These are phyloP conservation scores for Sebastes alutus DNA, from an alignment of 2,797 vertebrate species.

Conservation along the genomic window DNA sequence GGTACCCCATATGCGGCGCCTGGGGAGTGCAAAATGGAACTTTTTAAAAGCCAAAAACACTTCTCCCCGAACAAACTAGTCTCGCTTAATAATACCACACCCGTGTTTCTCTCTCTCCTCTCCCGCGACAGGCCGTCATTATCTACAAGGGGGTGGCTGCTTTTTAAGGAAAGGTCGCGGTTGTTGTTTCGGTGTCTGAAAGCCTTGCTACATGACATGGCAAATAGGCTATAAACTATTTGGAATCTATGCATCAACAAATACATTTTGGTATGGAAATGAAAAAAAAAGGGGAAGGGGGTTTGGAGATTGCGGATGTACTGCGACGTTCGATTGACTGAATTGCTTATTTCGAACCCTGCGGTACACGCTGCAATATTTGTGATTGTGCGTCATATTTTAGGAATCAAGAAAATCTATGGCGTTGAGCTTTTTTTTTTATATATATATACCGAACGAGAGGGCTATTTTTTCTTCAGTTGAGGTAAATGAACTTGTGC, in stretches of 20 bases:
- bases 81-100: conserved; percentile 77
- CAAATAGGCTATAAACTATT: conserved; percentile 73
- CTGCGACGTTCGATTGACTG: conserved; percentile 27
- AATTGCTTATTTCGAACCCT: conserved; percentile 48
- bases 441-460: background rate
- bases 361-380: conserved; percentile 35
- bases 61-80: conserved; percentile 79
- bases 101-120: conserved; percentile 64
- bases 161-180: conserved; percentile 69
- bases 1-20: conserved; percentile 73
- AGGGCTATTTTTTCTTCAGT: conserved; percentile 40
- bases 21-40: conserved; percentile 83
- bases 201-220: conserved; percentile 66
- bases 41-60: conserved; percentile 81
- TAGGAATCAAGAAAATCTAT: conserved; percentile 57
- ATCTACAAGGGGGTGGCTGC: conserved; percentile 71
- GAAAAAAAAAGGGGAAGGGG: conserved; percentile 22
- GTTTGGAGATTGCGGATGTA: conserved; percentile 36
- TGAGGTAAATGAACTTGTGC: conserved; percentile 65
- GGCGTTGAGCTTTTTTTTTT: conserved; percentile 16
- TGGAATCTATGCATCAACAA: conserved; percentile 72
- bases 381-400: conserved; percentile 47
- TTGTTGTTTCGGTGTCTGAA: conserved; percentile 73
- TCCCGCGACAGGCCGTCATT: conserved; percentile 74
- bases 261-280: conserved; percentile 60